Evolutionary conservation across 2,797 vertebrate species (phyloP).

Genomic region (Bovichtus diacanthus): DNA sequence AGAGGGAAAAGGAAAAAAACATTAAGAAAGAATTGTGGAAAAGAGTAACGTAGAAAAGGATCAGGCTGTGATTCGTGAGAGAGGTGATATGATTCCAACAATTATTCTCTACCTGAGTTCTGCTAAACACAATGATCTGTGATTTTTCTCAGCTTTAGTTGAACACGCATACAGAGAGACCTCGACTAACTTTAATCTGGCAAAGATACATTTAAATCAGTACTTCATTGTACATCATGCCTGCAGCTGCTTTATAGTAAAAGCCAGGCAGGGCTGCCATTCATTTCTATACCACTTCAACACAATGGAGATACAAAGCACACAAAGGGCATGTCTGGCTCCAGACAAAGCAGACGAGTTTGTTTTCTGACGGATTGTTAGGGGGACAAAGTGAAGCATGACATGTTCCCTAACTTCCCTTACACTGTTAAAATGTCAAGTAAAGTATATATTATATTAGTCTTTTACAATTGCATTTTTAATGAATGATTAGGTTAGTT

Average conservation of each 20-base stretch:
- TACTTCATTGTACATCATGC: conserved; percentile 8
- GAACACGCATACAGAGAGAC: neutral
- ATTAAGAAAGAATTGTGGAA: neutral
- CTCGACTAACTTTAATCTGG: conserved; percentile 11
- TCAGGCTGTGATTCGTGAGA: neutral
- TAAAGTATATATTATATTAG: neutral
- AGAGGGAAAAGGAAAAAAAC: neutral
- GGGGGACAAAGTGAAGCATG: conserved; percentile 13
- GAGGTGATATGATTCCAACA: neutral
- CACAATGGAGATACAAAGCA: conserved; percentile 21
- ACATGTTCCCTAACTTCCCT: neutral
- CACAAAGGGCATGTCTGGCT: conserved; percentile 37
- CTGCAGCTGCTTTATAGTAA: conserved; percentile 25
- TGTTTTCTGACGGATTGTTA: conserved; percentile 24
- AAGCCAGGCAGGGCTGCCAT: conserved; percentile 13
- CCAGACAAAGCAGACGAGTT: conserved; percentile 28
- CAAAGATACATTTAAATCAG: neutral
- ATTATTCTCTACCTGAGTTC: neutral
- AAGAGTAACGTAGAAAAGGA: neutral
- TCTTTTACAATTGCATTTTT: neutral
- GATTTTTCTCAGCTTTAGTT: neutral
- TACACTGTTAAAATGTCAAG: conserved; percentile 4
- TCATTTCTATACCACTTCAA: conserved; percentile 22
- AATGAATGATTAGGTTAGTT: neutral
- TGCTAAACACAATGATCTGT: neutral